Evolutionary conservation across 2,888 invertebrate species (phyloP).

Genomic region (Atethmia centrago): DNA sequence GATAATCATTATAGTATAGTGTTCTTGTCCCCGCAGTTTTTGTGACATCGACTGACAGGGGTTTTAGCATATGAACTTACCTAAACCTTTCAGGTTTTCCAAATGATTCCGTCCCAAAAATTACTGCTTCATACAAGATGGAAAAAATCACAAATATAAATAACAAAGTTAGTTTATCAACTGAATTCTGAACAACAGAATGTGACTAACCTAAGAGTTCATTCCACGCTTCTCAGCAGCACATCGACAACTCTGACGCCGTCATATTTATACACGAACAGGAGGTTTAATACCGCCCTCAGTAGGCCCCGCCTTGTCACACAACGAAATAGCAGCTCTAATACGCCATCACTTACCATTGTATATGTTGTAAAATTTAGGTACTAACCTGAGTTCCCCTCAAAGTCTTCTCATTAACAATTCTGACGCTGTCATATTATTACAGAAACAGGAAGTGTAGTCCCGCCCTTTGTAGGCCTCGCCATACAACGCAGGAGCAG

Average conservation of each 20-base stretch:
- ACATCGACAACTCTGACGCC: slow-evolving; percentile 95
- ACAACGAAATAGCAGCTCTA: slow-evolving; percentile 97
- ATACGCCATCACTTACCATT: slow-evolving; percentile 92
- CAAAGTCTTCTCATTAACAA: too few relatives aligned
- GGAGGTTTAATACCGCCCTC: slow-evolving; percentile 95
- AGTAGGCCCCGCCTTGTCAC: slow-evolving; percentile 96
- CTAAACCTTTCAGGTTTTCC: background rate
- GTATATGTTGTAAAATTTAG: too few relatives aligned
- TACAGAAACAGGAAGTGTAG: slow-evolving; percentile 62
- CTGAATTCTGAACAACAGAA: background rate
- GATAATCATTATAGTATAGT: too few relatives aligned
- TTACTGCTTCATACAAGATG: background rate
- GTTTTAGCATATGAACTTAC: background rate
- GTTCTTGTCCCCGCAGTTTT: background rate
- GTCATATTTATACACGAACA: slow-evolving; percentile 95
- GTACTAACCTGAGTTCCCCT: too few relatives aligned
- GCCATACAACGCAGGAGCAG: too few relatives aligned
- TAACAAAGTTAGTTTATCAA: background rate
- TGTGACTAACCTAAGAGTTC: slow-evolving; percentile 91
- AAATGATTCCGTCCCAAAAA: background rate
- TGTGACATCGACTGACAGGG: background rate
- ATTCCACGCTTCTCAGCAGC: slow-evolving; percentile 94
- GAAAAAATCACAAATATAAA: background rate
- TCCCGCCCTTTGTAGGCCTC: too few relatives aligned
- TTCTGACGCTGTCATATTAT: slow-evolving; percentile 95